phyloP scores from a whole-genome alignment of 2,797 vertebrate genomes.

The Esox lucius region DNA sequence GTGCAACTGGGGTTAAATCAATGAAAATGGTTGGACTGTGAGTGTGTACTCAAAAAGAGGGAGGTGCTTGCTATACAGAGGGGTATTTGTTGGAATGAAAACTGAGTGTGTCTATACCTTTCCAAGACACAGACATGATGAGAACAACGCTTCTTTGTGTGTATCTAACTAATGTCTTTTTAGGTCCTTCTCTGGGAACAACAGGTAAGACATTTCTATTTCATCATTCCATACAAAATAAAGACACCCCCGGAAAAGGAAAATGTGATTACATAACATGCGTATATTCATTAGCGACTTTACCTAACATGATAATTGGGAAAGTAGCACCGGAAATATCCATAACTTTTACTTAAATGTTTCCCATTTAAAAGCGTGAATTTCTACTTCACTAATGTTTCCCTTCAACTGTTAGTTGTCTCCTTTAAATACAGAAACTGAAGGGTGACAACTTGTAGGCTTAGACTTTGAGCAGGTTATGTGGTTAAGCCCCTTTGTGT shows the following conservation, averaged over 20 bases:
- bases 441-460: neutral
- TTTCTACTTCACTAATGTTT: neutral
- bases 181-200: slow-evolving; percentile 28
- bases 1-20: slow-evolving; percentile 4
- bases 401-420: neutral
- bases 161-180: slow-evolving; percentile 48
- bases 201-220: slow-evolving; percentile 56
- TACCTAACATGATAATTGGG: neutral
- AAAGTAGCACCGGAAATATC: neutral
- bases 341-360: neutral
- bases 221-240: neutral
- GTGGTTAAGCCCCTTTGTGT: neutral
- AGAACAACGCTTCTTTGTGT: slow-evolving; percentile 49
- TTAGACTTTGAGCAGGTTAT: neutral
- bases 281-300: neutral
- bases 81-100: slow-evolving; percentile 30
- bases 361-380: neutral
- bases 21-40: neutral
- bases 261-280: neutral
- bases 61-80: slow-evolving; percentile 23
- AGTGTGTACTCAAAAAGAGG: slow-evolving; percentile 2
- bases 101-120: slow-evolving; percentile 1
- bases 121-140: slow-evolving; percentile 43
- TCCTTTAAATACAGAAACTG: neutral
- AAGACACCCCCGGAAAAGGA: neutral